phyloP scores from a whole-genome alignment of 1,140 invertebrate genomes.

The Araneus ventricosus region DNA sequence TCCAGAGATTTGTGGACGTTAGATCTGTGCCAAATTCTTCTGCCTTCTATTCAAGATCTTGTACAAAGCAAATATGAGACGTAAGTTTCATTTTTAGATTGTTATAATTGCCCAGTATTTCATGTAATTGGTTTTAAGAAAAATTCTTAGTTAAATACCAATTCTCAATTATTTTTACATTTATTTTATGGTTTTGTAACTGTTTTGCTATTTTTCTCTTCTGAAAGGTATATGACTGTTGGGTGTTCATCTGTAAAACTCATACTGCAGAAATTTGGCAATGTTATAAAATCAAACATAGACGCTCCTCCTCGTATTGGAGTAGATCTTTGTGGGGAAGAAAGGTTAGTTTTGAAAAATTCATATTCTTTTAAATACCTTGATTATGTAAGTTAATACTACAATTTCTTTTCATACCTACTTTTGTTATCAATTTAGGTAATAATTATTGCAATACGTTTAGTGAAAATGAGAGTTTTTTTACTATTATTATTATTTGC shows the following conservation, averaged over 20 bases:
- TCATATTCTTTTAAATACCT: not conserved
- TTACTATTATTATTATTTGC: too few relatives aligned
- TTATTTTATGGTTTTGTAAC: not conserved
- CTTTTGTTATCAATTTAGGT: too few relatives aligned
- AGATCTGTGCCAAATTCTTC: conserved; percentile 91
- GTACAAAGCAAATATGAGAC: conserved; percentile 97
- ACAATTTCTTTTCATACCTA: too few relatives aligned
- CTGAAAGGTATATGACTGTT: conserved; percentile 91
- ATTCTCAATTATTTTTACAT: not conserved
- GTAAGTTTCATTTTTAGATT: conserved; percentile 85
- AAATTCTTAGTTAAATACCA: not conserved
- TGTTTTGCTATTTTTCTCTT: conserved; percentile 77
- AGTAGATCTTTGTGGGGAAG: conserved; percentile 95
- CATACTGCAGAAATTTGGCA: conserved; percentile 94
- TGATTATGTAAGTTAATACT: not conserved
- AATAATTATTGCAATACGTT: too few relatives aligned
- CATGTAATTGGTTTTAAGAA: not conserved
- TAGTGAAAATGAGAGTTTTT: too few relatives aligned
- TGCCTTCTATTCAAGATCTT: conserved; percentile 92
- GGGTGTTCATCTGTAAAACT: conserved; percentile 92
- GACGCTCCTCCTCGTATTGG: conserved; percentile 91
- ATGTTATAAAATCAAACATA: conserved; percentile 94
- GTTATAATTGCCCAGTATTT: not conserved
- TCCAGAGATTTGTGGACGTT: conserved; percentile 94
- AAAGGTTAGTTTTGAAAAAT: conserved; percentile 84